phyloP scores from a whole-genome alignment of 37 sponge, comb jelly and placozoan genomes.

The Chondrosia reniformis region DNA sequence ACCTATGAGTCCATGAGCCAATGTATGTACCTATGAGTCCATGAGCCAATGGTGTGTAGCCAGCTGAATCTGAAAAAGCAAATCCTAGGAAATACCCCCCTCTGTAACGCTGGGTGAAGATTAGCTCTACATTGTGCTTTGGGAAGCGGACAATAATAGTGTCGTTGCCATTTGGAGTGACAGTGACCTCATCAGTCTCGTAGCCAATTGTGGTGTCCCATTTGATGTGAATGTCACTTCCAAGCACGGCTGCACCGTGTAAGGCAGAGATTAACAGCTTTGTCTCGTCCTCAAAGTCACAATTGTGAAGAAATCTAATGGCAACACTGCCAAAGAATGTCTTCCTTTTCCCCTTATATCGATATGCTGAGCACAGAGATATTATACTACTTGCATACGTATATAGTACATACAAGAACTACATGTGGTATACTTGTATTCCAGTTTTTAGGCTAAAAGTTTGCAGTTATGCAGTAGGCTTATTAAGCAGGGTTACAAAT shows the following conservation, averaged over 20 bases:
- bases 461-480: too few species aligned
- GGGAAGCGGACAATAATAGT: neutral
- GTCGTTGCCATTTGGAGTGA: neutral
- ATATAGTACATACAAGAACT: too few species aligned
- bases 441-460: too few species aligned
- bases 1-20: neutral
- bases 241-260: neutral
- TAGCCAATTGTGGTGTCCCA: neutral
- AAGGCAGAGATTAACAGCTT: neutral
- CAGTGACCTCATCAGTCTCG: too few species aligned
- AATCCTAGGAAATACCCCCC: neutral
- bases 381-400: too few species aligned
- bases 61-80: neutral
- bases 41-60: neutral
- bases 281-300: neutral
- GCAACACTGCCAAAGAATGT: neutral
- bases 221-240: neutral
- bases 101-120: neutral
- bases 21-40: neutral
- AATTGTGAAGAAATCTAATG: neutral
- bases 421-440: too few species aligned
- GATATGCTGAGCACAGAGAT: too few species aligned
- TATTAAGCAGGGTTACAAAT: too few species aligned
- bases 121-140: neutral
- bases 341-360: neutral